Percentiles rank a stretch among this genome's conserved stretches.
These are phyloP conservation scores for Chelon auratus DNA, from an alignment of 2,797 vertebrate species.

Conservation along the genomic window DNA sequence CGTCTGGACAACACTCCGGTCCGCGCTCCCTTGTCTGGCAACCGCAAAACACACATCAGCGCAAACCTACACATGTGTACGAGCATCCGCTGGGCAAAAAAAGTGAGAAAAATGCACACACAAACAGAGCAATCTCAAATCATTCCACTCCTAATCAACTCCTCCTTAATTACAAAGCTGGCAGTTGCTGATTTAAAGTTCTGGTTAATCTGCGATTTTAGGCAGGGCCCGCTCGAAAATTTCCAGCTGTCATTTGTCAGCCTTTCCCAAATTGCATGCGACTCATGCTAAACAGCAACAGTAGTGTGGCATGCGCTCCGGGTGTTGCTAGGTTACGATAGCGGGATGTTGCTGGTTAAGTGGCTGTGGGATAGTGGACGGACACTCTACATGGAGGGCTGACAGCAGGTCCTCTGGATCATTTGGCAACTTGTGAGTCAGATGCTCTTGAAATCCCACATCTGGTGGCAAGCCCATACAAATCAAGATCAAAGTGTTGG, in stretches of 20 bases:
- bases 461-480: slow-evolving; percentile 66
- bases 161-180: slow-evolving; percentile 38
- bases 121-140: slow-evolving; percentile 16
- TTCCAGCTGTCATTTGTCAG: slow-evolving; percentile 74
- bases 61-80: slow-evolving; percentile 19
- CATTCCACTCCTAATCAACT: slow-evolving; percentile 27
- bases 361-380: slow-evolving; percentile 70
- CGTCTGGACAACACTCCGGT: slow-evolving; percentile 58
- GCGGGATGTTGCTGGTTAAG: slow-evolving; percentile 79
- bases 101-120: slow-evolving; percentile 27
- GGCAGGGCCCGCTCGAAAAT: slow-evolving; percentile 31
- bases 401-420: slow-evolving; percentile 74
- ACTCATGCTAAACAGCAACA: slow-evolving; percentile 63
- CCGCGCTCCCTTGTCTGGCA: slow-evolving; percentile 59
- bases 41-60: slow-evolving; percentile 43
- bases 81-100: slow-evolving; percentile 13
- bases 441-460: slow-evolving; percentile 68
- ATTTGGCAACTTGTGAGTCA: slow-evolving; percentile 69
- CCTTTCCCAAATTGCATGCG: slow-evolving; percentile 57
- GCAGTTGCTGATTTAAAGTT: slow-evolving; percentile 53
- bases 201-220: slow-evolving; percentile 45
- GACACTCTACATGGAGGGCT: slow-evolving; percentile 61
- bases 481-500: slow-evolving; percentile 71
- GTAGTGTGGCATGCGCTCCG: slow-evolving; percentile 64
- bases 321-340: slow-evolving; percentile 82